A percentile compares a stretch with the other conserved stretches of the same genome.
Evolutionary conservation across 1,140 invertebrate genomes (phyloP).

Genomic region (Eriosoma lanigerum): DNA sequence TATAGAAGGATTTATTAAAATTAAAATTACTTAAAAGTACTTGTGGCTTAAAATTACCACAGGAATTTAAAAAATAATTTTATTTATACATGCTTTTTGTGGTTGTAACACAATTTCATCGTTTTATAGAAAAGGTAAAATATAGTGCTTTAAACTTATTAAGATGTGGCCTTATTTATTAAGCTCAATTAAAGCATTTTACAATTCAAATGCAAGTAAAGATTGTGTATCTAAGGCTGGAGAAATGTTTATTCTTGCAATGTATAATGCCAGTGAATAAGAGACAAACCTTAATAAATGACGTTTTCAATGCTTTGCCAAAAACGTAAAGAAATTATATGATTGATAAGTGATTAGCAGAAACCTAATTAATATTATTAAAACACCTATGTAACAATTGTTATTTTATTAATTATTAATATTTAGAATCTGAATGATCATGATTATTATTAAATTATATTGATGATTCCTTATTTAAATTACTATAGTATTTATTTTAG

Average conservation of each 20-base stretch:
- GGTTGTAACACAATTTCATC: background rate
- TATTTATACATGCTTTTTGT: background rate
- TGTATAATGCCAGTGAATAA: background rate
- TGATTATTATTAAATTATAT: no score
- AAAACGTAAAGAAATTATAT: no score
- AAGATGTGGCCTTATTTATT: background rate
- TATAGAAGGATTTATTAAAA: conserved; percentile 28
- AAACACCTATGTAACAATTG: no score
- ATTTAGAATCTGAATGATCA: no score
- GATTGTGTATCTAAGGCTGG: background rate
- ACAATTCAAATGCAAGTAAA: background rate
- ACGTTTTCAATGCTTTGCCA: background rate
- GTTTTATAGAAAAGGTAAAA: conserved; percentile 5
- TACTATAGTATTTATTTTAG: no score
- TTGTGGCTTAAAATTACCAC: background rate
- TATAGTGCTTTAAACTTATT: background rate
- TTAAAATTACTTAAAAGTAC: no score
- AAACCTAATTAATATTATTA: no score
- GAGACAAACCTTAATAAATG: background rate
- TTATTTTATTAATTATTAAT: no score
- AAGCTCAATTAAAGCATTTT: background rate
- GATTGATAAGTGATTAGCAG: no score
- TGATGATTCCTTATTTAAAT: no score
- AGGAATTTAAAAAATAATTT: conserved; percentile 9
- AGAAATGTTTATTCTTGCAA: background rate